These are phyloP conservation scores for Hippasteria phrygiana DNA, from an alignment of 53 echinoderm and acorn worm genomes.

Conservation along the genomic window DNA sequence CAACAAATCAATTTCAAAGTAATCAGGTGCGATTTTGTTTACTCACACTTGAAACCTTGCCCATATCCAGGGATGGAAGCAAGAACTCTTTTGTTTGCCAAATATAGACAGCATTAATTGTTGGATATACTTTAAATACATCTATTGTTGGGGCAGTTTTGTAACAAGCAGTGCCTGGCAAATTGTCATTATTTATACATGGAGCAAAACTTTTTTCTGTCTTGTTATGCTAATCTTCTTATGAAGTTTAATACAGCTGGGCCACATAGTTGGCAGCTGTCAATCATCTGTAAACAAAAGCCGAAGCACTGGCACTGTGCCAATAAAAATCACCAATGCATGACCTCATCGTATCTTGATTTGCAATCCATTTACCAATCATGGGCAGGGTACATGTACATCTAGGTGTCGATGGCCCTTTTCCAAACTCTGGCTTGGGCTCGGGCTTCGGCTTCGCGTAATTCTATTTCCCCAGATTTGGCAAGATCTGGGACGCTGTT, in stretches of 20 bases:
- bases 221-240: not conserved
- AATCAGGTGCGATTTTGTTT: not conserved
- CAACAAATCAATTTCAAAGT: constrained; percentile 7
- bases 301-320: not conserved
- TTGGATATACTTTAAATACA: not conserved
- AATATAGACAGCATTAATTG: not conserved
- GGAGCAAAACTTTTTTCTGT: not conserved
- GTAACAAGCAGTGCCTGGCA: not conserved
- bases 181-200: not conserved
- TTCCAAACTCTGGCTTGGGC: no score
- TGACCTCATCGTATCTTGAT: not conserved
- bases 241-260: not conserved
- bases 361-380: not conserved
- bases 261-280: not conserved
- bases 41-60: not conserved
- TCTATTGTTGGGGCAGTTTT: not conserved
- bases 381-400: not conserved
- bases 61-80: constrained; percentile 29
- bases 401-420: no score
- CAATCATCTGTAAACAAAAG: not conserved
- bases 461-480: no score
- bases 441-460: no score
- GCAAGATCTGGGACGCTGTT: no score
- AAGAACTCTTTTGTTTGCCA: constrained; percentile 1
- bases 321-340: not conserved